Conservation (phyloP, 2,797 vertebrate species). For the Cheirogaleus major region DNA sequence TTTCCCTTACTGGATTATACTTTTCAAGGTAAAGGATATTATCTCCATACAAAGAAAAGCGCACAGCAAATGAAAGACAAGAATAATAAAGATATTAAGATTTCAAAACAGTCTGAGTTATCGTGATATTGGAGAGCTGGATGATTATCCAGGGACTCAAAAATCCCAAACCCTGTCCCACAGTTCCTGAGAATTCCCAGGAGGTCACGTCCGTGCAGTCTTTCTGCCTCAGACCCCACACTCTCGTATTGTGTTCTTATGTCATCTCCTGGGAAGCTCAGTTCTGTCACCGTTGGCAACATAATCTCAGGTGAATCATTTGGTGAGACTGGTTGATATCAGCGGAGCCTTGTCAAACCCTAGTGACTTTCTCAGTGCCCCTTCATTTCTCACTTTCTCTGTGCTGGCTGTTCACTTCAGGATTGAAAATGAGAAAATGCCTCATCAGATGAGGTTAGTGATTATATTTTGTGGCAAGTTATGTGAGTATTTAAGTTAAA, state of each 20-base stretch:
- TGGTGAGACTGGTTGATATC: neutral
- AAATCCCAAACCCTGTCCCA: neutral
- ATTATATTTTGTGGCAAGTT: neutral
- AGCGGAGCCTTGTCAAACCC: neutral
- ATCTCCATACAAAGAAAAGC: neutral
- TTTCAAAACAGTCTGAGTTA: neutral
- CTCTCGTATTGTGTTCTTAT: too few relatives aligned
- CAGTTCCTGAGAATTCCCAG: neutral
- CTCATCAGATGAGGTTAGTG: neutral
- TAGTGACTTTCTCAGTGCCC: neutral
- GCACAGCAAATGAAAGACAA: neutral
- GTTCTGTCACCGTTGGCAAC: neutral
- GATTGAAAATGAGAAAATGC: neutral
- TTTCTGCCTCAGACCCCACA: neutral
- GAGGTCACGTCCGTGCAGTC: neutral
- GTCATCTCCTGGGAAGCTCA: neutral
- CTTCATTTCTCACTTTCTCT: neutral
- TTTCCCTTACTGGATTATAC: neutral
- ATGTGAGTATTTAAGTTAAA: neutral
- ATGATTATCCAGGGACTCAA: neutral
- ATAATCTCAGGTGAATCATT: neutral
- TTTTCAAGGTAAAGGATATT: conserved; percentile 39
- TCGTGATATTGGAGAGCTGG: neutral
- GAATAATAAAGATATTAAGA: neutral
- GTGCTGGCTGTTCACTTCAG: neutral